These are phyloP conservation scores for Acleris sparsana DNA, from an alignment of 2,888 invertebrate species.

Conservation along the genomic window DNA sequence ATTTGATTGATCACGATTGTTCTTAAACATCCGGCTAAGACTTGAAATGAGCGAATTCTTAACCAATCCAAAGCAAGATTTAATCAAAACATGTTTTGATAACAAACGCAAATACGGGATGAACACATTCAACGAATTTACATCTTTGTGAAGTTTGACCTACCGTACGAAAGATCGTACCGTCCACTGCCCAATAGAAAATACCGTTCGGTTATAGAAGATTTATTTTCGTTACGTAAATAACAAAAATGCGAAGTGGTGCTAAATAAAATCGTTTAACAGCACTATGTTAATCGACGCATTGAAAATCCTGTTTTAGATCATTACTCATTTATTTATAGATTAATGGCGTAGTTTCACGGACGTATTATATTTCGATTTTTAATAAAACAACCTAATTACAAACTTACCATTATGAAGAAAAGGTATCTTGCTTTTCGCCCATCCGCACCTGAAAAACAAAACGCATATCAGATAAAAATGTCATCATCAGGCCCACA, in stretches of 20 bases:
- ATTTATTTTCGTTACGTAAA: background rate
- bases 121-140: constrained; percentile 11
- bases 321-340: too few species aligned
- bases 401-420: constrained; percentile 59
- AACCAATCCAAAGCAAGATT: background rate
- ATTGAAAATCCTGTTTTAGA: too few species aligned
- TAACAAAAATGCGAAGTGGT: too few species aligned
- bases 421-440: constrained; percentile 47
- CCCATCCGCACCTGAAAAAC: constrained; percentile 30
- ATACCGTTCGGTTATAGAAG: background rate
- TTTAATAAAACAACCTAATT: too few species aligned
- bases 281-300: too few species aligned
- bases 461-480: background rate
- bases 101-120: constrained; percentile 13
- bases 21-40: background rate
- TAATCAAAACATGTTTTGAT: constrained; percentile 14
- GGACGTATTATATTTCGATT: too few species aligned
- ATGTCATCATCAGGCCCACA: background rate
- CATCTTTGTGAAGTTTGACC: constrained; percentile 16
- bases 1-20: too few species aligned
- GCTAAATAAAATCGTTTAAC: too few species aligned
- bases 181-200: constrained; percentile 12
- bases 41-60: background rate
- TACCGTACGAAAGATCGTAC: constrained; percentile 17
- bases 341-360: too few species aligned